Conservation (phyloP, 2,888 invertebrate genomes). For the Cordilura impudica region DNA sequence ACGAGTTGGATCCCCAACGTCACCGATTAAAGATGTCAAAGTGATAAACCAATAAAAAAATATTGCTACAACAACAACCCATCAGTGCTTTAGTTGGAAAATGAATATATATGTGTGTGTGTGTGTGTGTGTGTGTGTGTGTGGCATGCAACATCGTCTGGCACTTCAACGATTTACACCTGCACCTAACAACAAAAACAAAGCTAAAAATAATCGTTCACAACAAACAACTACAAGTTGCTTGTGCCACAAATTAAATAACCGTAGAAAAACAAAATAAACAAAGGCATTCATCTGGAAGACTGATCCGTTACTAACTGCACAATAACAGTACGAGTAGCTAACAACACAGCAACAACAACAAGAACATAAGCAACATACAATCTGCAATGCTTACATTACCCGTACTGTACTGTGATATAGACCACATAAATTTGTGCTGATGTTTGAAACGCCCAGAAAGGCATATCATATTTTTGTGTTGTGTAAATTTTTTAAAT, state of each 20-base stretch:
- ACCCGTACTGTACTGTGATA: background rate
- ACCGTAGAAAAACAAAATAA: conserved; percentile 59
- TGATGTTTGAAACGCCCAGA: background rate
- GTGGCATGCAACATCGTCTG: too few species aligned
- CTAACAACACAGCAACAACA: background rate
- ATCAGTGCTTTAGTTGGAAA: too few species aligned
- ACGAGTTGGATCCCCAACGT: too few species aligned
- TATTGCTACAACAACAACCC: too few species aligned
- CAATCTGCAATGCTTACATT: conserved; percentile 1
- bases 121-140: too few species aligned
- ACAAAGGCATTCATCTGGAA: conserved; percentile 61
- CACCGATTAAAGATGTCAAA: too few species aligned
- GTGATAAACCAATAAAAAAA: too few species aligned
- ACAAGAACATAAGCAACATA: conserved; percentile 7
- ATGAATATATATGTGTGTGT: too few species aligned
- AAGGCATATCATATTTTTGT: background rate
- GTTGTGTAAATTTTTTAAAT: background rate
- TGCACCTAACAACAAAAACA: too few species aligned
- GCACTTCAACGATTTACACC: too few species aligned
- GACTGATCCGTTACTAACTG: conserved; percentile 55
- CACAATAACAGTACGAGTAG: background rate
- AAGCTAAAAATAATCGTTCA: too few species aligned
- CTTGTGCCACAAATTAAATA: conserved; percentile 58
- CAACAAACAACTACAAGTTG: conserved; percentile 35
- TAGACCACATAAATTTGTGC: background rate